These are phyloP conservation scores for Laspeyria flexula DNA, from an alignment of 2,888 invertebrate species.

Conservation along the genomic window DNA sequence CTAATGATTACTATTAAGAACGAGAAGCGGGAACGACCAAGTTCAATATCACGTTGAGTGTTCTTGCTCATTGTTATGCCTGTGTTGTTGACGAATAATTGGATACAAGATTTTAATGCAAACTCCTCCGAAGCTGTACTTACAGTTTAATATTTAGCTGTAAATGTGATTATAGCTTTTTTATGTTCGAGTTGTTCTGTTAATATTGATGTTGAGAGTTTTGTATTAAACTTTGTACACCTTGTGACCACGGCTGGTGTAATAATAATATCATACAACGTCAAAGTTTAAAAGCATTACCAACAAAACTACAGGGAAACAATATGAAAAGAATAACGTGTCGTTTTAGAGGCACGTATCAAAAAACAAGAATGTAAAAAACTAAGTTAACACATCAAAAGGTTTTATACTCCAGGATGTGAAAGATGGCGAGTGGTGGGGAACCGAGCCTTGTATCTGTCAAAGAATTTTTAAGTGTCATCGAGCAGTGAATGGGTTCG, in stretches of 20 bases:
- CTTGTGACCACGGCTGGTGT: no score
- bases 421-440: slow-evolving; percentile 39
- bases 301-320: no score
- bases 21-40: slow-evolving; percentile 22
- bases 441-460: slow-evolving; percentile 61
- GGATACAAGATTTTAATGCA: slow-evolving; percentile 12
- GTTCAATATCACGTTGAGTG: slow-evolving; percentile 37
- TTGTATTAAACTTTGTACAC: background rate
- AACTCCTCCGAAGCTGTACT: background rate
- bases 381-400: slow-evolving; percentile 40
- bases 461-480: slow-evolving; percentile 79
- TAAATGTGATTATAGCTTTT: background rate
- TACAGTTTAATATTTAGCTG: background rate
- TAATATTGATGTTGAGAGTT: background rate
- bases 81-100: slow-evolving; percentile 35
- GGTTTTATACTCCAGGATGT: slow-evolving; percentile 43
- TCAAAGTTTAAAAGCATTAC: no score
- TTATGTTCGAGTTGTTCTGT: background rate
- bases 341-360: background rate
- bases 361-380: slow-evolving; percentile 24
- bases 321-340: background rate
- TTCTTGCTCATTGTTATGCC: slow-evolving; percentile 28
- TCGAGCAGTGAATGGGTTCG: slow-evolving; percentile 68
- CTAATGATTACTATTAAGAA: slow-evolving; percentile 42
- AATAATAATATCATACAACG: no score